Conservation (phyloP, 2,888 invertebrate species). For the Archaeoteleia sp. region DNA sequence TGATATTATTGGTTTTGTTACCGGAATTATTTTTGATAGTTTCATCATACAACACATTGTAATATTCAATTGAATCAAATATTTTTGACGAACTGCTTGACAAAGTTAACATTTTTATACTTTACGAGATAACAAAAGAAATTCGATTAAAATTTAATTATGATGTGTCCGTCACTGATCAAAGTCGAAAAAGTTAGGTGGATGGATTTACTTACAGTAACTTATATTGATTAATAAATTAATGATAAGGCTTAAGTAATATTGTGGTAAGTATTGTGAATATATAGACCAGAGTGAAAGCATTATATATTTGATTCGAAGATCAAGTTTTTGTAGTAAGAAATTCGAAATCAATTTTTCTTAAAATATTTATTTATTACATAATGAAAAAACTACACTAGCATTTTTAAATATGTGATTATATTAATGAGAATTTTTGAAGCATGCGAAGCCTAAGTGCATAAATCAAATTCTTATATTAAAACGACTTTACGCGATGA, state of each 20-base stretch:
- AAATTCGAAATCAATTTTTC: too few species aligned
- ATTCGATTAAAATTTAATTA: background rate
- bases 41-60: too few species aligned
- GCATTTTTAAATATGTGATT: too few species aligned
- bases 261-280: conserved; percentile 1
- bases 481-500: too few species aligned
- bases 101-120: background rate
- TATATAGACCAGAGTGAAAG: background rate
- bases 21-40: background rate
- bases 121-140: background rate
- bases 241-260: conserved; percentile 11
- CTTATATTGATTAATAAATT: conserved; percentile 15
- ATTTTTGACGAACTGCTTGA: too few species aligned
- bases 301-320: too few species aligned
- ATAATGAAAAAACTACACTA: too few species aligned
- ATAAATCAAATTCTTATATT: too few species aligned
- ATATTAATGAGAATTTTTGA: too few species aligned
- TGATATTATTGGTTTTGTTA: background rate
- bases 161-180: background rate
- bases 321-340: background rate
- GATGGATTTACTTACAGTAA: background rate
- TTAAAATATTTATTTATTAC: too few species aligned
- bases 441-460: too few species aligned
- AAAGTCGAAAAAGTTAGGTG: background rate
- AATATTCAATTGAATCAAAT: background rate